phyloP scores from a whole-genome alignment of 2,113 vertebrate genomes.

The Upupa epops region DNA sequence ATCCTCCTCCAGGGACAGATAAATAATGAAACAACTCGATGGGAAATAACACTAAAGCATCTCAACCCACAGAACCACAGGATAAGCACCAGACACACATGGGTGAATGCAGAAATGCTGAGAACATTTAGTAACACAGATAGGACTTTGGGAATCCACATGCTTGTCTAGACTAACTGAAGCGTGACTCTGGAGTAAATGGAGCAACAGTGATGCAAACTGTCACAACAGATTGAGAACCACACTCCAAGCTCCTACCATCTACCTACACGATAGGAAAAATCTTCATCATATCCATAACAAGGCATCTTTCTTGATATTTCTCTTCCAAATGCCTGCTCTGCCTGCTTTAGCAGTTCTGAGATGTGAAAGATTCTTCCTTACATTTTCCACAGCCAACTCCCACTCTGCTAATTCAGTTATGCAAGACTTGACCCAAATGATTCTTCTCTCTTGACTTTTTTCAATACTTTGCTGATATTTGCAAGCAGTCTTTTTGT shows the following conservation, averaged over 20 bases:
- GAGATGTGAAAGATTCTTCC: not conserved
- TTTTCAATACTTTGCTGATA: not conserved
- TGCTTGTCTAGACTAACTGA: slow-evolving; percentile 19
- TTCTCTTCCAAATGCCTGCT: not conserved
- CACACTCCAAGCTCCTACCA: not conserved
- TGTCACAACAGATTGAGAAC: slow-evolving; percentile 38
- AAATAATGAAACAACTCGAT: slow-evolving; percentile 48
- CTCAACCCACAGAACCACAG: slow-evolving; percentile 16
- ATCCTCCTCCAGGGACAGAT: slow-evolving; percentile 33
- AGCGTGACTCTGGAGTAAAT: slow-evolving; percentile 30
- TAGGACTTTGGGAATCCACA: slow-evolving; percentile 12
- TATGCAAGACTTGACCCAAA: not conserved
- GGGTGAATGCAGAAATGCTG: slow-evolving; percentile 24
- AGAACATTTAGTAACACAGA: slow-evolving; percentile 43
- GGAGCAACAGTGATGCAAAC: slow-evolving; percentile 36
- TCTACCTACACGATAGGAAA: not conserved
- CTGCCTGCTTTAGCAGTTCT: accelerated
- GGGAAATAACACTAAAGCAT: slow-evolving; percentile 8
- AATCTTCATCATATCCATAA: not conserved
- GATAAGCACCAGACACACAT: slow-evolving; percentile 30
- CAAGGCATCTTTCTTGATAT: not conserved
- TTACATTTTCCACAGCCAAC: not conserved
- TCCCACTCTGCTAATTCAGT: not conserved
- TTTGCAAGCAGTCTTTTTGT: not conserved
- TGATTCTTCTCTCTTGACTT: not conserved